Percentiles rank a stretch among this genome's conserved stretches.
Conservation (phyloP, 1,140 invertebrate species). For the Harlomillsia oculata region DNA sequence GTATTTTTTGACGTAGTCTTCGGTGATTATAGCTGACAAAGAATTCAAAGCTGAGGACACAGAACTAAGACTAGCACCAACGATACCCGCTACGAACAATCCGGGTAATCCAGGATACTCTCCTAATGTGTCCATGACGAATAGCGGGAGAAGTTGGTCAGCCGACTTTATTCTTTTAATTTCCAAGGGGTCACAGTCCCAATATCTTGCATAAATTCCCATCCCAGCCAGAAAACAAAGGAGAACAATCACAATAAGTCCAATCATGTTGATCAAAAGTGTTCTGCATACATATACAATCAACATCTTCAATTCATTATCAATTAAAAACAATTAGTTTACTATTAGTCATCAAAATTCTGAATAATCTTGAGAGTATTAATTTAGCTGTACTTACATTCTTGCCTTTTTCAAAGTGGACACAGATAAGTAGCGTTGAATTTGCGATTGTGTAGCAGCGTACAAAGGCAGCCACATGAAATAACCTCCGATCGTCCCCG, state of each 20-base stretch:
- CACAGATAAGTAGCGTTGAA: constrained; percentile 26
- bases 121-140: constrained; percentile 47
- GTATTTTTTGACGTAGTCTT: constrained; percentile 27
- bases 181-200: constrained; percentile 44
- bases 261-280: constrained; percentile 54
- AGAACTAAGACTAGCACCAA: constrained; percentile 43
- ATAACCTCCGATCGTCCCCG: constrained; percentile 72
- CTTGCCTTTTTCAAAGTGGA: constrained; percentile 39
- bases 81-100: constrained; percentile 49
- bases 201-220: constrained; percentile 45
- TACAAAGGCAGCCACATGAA: constrained; percentile 86
- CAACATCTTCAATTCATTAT: too few relatives aligned
- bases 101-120: constrained; percentile 44
- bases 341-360: neutral
- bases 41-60: constrained; percentile 24
- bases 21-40: constrained; percentile 15
- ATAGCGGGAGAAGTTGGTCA: constrained; percentile 45
- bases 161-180: constrained; percentile 32
- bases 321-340: neutral
- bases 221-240: constrained; percentile 64
- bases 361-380: neutral
- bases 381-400: constrained; percentile 2
- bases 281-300: constrained; percentile 53
- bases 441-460: constrained; percentile 81
- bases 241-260: constrained; percentile 54